Evolutionary conservation across 2,888 invertebrate species (phyloP).

Genomic region (Amphipyra tragopoginis): DNA sequence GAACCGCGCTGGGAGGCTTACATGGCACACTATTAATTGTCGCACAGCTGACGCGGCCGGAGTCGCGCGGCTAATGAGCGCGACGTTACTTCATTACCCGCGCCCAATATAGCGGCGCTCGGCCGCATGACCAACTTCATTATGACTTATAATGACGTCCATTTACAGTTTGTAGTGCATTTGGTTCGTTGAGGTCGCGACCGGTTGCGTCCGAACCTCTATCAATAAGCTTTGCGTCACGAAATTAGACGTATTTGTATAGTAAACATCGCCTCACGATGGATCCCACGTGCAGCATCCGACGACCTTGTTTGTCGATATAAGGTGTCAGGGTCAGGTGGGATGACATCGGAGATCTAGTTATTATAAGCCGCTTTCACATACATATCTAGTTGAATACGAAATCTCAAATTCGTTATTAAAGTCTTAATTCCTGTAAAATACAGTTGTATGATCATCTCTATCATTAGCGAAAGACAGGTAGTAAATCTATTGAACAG

Average conservation of each 20-base stretch:
- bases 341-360: not conserved
- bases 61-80: not conserved
- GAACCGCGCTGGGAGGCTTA: conserved; percentile 20
- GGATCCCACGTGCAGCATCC: not conserved
- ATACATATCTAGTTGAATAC: not conserved
- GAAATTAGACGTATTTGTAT: conserved; percentile 3
- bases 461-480: too few relatives aligned
- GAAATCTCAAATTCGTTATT: not conserved
- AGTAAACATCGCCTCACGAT: not conserved
- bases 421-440: not conserved
- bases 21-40: conserved; percentile 10
- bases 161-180: conserved; percentile 29
- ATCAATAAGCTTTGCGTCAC: conserved; percentile 1
- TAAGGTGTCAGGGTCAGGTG: conserved; percentile 5
- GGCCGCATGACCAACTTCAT: conserved; percentile 8
- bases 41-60: conserved; percentile 31
- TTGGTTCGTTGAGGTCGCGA: conserved; percentile 7
- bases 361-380: not conserved
- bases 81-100: conserved; percentile 6
- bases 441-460: not conserved
- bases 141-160: conserved; percentile 32
- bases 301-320: not conserved
- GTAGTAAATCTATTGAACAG: too few relatives aligned
- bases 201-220: not conserved
- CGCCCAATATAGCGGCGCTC: conserved; percentile 13